Conservation (phyloP, 2,113 vertebrate genomes). For the Leucopsar rothschildi region DNA sequence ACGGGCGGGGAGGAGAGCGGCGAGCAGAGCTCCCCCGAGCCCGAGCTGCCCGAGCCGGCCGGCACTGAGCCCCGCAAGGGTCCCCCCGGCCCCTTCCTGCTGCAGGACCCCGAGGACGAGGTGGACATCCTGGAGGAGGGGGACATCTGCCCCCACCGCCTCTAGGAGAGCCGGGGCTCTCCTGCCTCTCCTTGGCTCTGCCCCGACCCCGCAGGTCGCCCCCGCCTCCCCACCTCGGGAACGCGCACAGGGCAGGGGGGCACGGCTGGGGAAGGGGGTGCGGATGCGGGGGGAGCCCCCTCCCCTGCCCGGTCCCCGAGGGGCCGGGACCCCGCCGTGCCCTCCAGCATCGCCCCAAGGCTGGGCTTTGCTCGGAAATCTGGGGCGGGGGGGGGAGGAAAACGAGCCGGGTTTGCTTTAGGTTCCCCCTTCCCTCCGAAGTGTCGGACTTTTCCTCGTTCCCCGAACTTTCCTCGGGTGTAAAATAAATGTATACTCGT, state of each 20-base stretch:
- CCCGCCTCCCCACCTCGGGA: neutral
- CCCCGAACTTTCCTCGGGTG: neutral
- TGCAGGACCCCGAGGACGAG: slow-evolving; percentile 88
- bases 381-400: neutral
- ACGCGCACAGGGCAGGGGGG: neutral
- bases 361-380: neutral
- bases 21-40: slow-evolving; percentile 77
- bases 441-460: neutral
- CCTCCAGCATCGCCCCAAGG: neutral
- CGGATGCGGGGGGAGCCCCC: neutral
- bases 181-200: neutral
- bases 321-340: neutral
- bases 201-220: neutral
- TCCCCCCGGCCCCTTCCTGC: slow-evolving; percentile 72
- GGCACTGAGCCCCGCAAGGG: slow-evolving; percentile 50
- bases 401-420: neutral
- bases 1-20: slow-evolving; percentile 74
- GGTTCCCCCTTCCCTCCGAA: neutral
- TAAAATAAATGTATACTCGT: neutral
- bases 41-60: slow-evolving; percentile 69
- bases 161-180: slow-evolving; percentile 69
- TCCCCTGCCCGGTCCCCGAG: neutral
- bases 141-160: slow-evolving; percentile 78
- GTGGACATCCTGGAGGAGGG: slow-evolving; percentile 93
- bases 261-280: neutral